Percentiles rank a stretch among this genome's conserved stretches.
Conservation (phyloP, 2,797 vertebrate genomes). For the Clarias laeviceps region DNA sequence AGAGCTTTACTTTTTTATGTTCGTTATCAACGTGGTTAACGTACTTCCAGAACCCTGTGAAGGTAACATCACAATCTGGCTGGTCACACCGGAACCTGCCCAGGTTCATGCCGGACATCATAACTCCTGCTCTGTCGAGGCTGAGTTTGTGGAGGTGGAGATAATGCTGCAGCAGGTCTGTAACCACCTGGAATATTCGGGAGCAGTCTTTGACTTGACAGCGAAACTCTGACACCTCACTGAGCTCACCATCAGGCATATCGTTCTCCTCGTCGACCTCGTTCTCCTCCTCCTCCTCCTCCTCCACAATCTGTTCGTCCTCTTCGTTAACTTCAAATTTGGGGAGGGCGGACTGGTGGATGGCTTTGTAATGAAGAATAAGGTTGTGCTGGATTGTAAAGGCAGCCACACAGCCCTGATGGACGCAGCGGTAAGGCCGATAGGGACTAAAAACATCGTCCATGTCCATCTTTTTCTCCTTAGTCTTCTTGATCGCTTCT, state of each 20-base stretch:
- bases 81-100: constrained; percentile 90
- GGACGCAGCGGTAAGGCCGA: constrained; percentile 91
- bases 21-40: constrained; percentile 84
- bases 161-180: constrained; percentile 91
- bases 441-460: constrained; percentile 80
- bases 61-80: constrained; percentile 80
- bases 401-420: constrained; percentile 91
- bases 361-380: constrained; percentile 94
- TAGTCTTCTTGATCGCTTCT: constrained; percentile 66
- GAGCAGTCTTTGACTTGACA: constrained; percentile 94
- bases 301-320: constrained; percentile 71
- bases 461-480: constrained; percentile 77
- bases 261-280: constrained; percentile 73
- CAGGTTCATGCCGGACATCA: constrained; percentile 77
- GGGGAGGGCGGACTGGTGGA: constrained; percentile 89
- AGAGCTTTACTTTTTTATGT: constrained; percentile 78
- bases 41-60: constrained; percentile 86
- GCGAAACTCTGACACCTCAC: constrained; percentile 83
- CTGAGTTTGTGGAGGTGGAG: constrained; percentile 89
- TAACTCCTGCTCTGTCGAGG: constrained; percentile 80
- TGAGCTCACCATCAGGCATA: constrained; percentile 70
- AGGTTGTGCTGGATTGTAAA: constrained; percentile 97
- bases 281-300: constrained; percentile 58
- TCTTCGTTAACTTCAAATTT: constrained; percentile 83
- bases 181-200: constrained; percentile 89